Percentiles rank a stretch among this genome's conserved stretches.
Conservation (phyloP, 2,888 invertebrate genomes). For the Tribolium freemani region DNA sequence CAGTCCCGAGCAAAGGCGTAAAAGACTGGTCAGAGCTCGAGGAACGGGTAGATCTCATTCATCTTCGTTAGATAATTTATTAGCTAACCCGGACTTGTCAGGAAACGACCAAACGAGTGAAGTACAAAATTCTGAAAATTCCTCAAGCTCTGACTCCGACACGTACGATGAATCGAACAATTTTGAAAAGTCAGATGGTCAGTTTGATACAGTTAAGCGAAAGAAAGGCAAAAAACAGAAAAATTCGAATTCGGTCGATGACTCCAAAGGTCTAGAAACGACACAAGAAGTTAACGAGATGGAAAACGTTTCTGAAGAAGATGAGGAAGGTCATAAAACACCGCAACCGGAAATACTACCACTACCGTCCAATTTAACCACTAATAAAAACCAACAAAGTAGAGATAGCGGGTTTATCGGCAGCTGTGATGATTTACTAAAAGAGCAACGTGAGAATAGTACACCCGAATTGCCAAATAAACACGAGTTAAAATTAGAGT, state of each 20-base stretch:
- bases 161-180: constrained; percentile 77
- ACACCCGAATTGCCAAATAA: constrained; percentile 53
- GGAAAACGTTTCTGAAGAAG: constrained; percentile 74
- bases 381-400: constrained; percentile 84
- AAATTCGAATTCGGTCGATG: constrained; percentile 72
- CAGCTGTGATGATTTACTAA: constrained; percentile 87
- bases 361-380: constrained; percentile 71
- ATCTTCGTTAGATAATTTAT: constrained; percentile 83
- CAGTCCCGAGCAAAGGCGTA: constrained; percentile 88
- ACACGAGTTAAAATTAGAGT: constrained; percentile 66
- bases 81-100: constrained; percentile 74
- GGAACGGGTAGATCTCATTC: constrained; percentile 88
- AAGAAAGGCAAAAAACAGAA: constrained; percentile 84
- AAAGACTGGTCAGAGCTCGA: constrained; percentile 84
- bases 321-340: constrained; percentile 78
- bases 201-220: constrained; percentile 86
- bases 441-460: constrained; percentile 73
- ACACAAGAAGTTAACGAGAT: constrained; percentile 73
- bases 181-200: constrained; percentile 80
- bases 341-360: constrained; percentile 76
- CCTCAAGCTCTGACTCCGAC: constrained; percentile 81
- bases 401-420: constrained; percentile 92
- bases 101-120: constrained; percentile 61
- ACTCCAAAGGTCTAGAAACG: constrained; percentile 76
- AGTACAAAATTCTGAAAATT: constrained; percentile 71